Conservation (phyloP, 2,888 invertebrate genomes). For the Phymatocera aterrima region DNA sequence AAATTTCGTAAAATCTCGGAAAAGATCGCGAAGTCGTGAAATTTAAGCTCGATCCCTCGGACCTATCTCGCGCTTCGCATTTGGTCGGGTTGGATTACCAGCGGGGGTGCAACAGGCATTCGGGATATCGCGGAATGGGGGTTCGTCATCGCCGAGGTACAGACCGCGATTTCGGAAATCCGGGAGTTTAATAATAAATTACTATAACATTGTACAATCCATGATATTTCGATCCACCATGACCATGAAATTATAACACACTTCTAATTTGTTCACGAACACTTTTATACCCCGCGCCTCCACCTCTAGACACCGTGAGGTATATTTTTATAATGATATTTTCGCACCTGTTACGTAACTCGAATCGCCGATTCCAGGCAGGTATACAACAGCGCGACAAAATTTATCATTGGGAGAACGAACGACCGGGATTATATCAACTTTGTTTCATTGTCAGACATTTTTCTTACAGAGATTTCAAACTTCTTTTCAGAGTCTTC, state of each 20-base stretch:
- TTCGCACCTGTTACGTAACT: conserved; percentile 37
- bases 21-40: conserved; percentile 1
- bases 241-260: not conserved
- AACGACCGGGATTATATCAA: not conserved
- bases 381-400: no score
- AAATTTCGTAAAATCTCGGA: conserved; percentile 23
- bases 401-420: not conserved
- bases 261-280: not conserved
- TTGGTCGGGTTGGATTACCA: conserved; percentile 37
- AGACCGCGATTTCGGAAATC: conserved; percentile 2
- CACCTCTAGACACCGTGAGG: not conserved
- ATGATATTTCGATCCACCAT: not conserved
- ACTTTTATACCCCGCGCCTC: not conserved
- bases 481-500: no score
- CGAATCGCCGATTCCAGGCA: not conserved
- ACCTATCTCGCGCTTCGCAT: not conserved
- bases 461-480: no score
- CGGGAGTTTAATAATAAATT: no score
- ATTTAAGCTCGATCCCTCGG: conserved; percentile 1
- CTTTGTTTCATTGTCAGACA: not conserved
- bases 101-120: conserved; percentile 36
- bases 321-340: conserved; percentile 30
- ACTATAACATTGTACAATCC: conserved; percentile 11
- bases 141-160: conserved; percentile 15
- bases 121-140: not conserved